These are phyloP conservation scores for Scrobipalpa costella DNA, from an alignment of 2,888 invertebrate species.

Conservation along the genomic window DNA sequence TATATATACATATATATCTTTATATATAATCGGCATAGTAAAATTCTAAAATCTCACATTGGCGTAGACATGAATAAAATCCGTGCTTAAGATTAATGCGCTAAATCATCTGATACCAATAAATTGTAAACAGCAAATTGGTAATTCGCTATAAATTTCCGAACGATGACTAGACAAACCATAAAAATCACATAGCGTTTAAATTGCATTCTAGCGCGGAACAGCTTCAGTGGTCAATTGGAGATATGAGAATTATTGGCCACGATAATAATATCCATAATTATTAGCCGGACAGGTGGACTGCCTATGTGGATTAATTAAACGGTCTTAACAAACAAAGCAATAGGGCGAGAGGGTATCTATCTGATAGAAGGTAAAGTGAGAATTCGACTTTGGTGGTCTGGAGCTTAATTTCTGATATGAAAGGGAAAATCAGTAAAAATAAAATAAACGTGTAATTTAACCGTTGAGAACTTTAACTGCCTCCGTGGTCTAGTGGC, in stretches of 20 bases:
- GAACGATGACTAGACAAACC: neutral
- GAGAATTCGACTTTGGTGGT: neutral
- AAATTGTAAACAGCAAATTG: conserved; percentile 32
- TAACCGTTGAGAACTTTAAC: no score
- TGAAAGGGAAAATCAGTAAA: no score
- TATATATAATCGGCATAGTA: no score
- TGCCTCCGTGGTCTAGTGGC: no score
- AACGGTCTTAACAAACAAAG: conserved; percentile 25
- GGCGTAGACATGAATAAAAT: neutral
- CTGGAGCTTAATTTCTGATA: neutral
- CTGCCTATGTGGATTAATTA: conserved; percentile 43
- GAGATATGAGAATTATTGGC: conserved; percentile 76
- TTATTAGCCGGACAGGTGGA: conserved; percentile 57
- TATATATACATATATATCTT: no score
- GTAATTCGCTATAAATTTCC: conserved; percentile 26
- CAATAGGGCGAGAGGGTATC: conserved; percentile 8
- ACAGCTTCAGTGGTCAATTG: conserved; percentile 53
- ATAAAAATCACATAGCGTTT: conserved; percentile 37
- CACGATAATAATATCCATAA: conserved; percentile 78
- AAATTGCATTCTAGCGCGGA: conserved; percentile 26
- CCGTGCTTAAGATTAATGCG: neutral
- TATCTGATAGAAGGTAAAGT: neutral
- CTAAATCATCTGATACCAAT: neutral
- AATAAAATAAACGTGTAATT: no score
- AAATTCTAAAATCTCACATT: no score